Base-by-base conservation (phyloP, 1,140 invertebrate species). In the Drosophila truncata region DNA sequence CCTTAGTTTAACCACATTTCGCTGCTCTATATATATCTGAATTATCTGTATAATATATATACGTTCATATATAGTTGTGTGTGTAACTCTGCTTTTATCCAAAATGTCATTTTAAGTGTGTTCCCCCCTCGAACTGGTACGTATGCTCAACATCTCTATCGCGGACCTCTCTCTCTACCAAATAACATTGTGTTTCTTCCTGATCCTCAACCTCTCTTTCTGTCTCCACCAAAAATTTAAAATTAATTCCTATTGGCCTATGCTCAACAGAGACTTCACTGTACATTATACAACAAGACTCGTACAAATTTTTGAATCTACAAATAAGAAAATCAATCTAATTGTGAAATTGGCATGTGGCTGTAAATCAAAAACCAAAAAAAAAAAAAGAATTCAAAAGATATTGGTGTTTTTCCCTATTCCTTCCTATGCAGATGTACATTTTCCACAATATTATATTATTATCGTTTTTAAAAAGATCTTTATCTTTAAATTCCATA, bases 341-440 rank as follows among this genome's bases (percentile, higher is more conserved):
- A 67, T 85, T 88, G 85, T 88, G 78, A 76, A 90, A 88, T 88
- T 88, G 85, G 85, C 85, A 88, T 88, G 85, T 88, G 77, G 85
- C 78, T 88, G 85, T 85, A 64, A 69, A 71, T 69, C 25, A 44
- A 44, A 63, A 70, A 74, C 69, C 69, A 64, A 50, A 63, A 52
- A 35, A 50, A 55, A 42, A 27, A 27, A 37, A 66, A 16, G 14
- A 35, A 74, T 59, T 44, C 55, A 23, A 71, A 52, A 61, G 44
- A 49, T 64, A 64, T 87, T 73, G 75, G 67, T 84, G 82, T 84
- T 67, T 69, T 58, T 52, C 60, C 46, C 63, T 61, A 39, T 20
- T 9, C 44, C 46, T 46, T 37, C 16, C 18, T 23, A 64, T 62
- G 47, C 8, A 29, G 23, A 44, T 41, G 11, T 29, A 2, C 3